phyloP scores from a whole-genome alignment of 2,888 invertebrate species.

The Dichetophora obliterata region DNA sequence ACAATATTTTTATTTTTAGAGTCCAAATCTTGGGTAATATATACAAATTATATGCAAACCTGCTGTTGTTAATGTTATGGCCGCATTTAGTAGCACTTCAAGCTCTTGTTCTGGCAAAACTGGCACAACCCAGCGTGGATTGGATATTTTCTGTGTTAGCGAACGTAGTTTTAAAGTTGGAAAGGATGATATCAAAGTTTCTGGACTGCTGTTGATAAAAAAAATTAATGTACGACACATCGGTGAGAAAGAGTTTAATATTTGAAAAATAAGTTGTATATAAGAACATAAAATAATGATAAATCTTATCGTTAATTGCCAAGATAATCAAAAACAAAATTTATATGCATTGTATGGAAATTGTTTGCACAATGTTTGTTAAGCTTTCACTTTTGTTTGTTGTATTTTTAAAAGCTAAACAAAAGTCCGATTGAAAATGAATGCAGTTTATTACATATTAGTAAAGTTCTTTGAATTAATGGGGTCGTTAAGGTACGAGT shows the following conservation, averaged over 20 bases:
- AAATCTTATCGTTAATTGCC: slow-evolving; percentile 34
- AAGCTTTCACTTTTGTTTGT: no score
- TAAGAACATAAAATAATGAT: background rate
- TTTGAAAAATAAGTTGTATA: background rate
- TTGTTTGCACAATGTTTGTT: no score
- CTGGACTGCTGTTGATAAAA: slow-evolving; percentile 60
- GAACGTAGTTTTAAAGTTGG: slow-evolving; percentile 88
- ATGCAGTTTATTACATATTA: no score
- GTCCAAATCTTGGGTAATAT: background rate
- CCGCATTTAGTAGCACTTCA: slow-evolving; percentile 89
- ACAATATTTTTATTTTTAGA: slow-evolving; percentile 14
- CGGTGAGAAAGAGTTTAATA: background rate
- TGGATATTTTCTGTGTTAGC: slow-evolving; percentile 95
- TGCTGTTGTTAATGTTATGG: slow-evolving; percentile 87
- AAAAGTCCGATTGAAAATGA: no score
- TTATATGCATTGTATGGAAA: background rate
- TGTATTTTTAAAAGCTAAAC: no score
- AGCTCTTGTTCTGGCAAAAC: slow-evolving; percentile 96
- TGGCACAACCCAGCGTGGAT: slow-evolving; percentile 97
- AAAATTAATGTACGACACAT: slow-evolving; percentile 40
- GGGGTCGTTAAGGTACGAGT: no score
- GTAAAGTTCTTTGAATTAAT: no score
- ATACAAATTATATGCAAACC: slow-evolving; percentile 71
- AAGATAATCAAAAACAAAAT: background rate
- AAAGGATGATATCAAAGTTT: slow-evolving; percentile 73